A percentile compares a stretch with the other conserved stretches of the same genome.
phyloP scores from a whole-genome alignment of 2,797 vertebrate genomes.

The Eremophila alpestris region DNA sequence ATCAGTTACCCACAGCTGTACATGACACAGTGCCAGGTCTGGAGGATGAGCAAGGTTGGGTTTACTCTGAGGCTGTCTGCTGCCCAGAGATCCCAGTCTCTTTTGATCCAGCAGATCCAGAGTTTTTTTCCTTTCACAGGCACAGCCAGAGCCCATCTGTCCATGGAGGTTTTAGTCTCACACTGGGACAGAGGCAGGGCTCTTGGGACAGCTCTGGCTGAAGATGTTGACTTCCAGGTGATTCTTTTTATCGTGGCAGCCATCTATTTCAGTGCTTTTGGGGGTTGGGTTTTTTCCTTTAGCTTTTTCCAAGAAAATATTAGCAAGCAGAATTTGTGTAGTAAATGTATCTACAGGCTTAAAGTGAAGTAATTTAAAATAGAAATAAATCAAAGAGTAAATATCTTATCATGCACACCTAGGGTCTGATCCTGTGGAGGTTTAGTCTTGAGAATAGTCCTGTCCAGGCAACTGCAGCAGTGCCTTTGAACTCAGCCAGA shows the following conservation, averaged over 20 bases:
- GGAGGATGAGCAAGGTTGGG: background rate
- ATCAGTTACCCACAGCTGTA: background rate
- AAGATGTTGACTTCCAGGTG: background rate
- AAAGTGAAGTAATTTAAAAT: background rate
- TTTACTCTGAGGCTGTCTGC: background rate
- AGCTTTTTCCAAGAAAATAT: background rate
- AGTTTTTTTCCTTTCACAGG: background rate
- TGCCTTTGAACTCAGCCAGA: slow-evolving; percentile 55
- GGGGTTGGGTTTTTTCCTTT: background rate
- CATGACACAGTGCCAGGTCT: background rate
- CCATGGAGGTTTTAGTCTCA: background rate
- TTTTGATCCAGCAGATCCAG: background rate
- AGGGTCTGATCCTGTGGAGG: background rate
- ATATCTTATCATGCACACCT: background rate
- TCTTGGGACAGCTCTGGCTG: background rate
- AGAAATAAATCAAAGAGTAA: slow-evolving; percentile 28
- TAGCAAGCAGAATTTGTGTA: background rate
- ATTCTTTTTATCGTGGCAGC: background rate
- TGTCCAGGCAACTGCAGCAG: background rate
- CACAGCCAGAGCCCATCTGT: background rate
- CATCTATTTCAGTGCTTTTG: background rate
- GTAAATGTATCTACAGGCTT: background rate
- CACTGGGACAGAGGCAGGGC: background rate
- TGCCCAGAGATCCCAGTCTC: background rate
- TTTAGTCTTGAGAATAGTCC: background rate